Conservation (phyloP, 2,888 invertebrate genomes). For the Tetragonisca angustula region DNA sequence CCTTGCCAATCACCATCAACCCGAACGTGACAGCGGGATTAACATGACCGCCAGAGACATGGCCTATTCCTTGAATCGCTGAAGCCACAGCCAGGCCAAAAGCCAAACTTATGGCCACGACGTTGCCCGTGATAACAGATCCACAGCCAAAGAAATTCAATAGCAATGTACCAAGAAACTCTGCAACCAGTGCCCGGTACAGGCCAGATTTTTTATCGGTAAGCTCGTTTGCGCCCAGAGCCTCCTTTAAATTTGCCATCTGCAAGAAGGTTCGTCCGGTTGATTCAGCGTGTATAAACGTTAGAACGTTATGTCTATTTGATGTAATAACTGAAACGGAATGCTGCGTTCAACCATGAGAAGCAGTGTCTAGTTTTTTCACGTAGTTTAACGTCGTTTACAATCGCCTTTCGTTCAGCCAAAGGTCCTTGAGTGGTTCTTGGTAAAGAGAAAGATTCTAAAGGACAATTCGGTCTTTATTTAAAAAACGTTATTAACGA, state of each 20-base stretch:
- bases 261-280: constrained; percentile 47
- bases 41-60: constrained; percentile 95
- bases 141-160: constrained; percentile 96
- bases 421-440: constrained; percentile 44
- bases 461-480: constrained; percentile 40
- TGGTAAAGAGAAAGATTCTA: constrained; percentile 33
- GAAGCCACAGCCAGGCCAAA: constrained; percentile 95
- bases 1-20: constrained; percentile 91
- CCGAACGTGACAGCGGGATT: constrained; percentile 96
- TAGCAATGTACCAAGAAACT: constrained; percentile 94
- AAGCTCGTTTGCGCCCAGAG: constrained; percentile 90
- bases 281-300: neutral
- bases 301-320: neutral
- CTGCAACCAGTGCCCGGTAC: constrained; percentile 93
- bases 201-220: constrained; percentile 89
- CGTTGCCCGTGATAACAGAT: constrained; percentile 86
- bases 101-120: constrained; percentile 91
- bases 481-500: constrained; percentile 2
- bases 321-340: constrained; percentile 30
- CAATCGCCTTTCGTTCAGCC: constrained; percentile 12
- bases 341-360: constrained; percentile 30
- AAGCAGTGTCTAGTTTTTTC: constrained; percentile 35
- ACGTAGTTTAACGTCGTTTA: constrained; percentile 1
- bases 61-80: constrained; percentile 93
- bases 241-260: constrained; percentile 87